Evolutionary conservation across 2,113 vertebrate species (phyloP).

Genomic region (Dasyornis broadbenti): DNA sequence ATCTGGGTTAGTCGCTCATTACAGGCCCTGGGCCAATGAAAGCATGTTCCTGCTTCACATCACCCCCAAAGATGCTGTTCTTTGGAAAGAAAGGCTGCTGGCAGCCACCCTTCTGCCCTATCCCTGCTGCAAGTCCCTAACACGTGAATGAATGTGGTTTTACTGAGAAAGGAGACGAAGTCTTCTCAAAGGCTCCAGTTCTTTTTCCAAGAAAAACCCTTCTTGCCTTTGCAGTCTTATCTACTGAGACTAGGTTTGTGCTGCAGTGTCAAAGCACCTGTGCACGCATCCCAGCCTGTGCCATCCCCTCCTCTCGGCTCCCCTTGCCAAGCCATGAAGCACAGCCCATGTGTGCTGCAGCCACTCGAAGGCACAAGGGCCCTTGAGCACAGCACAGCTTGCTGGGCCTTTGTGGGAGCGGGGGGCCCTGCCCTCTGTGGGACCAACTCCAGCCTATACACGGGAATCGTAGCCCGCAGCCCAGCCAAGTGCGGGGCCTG

Average conservation of each 20-base stretch:
- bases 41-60: not conserved
- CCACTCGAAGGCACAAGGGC: slow-evolving; percentile 26
- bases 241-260: not conserved
- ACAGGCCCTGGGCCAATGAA: slow-evolving; percentile 4
- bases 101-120: not conserved
- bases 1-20: slow-evolving; percentile 37
- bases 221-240: not conserved
- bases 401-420: not conserved
- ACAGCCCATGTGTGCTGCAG: not conserved
- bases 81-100: not conserved
- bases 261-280: not conserved
- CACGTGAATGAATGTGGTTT: not conserved
- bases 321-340: not conserved
- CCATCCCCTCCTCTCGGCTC: not conserved
- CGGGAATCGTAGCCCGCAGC: not conserved
- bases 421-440: not conserved
- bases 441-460: not conserved
- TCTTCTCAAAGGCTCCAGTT: not conserved
- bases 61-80: not conserved
- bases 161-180: not conserved
- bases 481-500: not conserved
- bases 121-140: not conserved
- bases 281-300: not conserved
- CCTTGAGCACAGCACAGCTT: not conserved
- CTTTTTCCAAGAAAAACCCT: not conserved